Evolutionary conservation across 2,888 invertebrate genomes (phyloP).

Genomic region (Limenitis camilla): DNA sequence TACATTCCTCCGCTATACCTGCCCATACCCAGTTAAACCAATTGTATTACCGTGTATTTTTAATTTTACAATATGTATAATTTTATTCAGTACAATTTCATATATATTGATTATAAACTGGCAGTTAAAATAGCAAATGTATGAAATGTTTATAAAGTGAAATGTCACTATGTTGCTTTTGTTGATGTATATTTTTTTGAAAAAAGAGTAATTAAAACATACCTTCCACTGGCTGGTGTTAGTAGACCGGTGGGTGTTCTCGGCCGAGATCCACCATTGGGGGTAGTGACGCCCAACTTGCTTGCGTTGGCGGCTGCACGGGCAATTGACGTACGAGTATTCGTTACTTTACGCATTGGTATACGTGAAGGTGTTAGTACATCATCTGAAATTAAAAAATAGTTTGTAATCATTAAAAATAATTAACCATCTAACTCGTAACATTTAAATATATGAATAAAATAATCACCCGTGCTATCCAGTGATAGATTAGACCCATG

Average conservation of each 20-base stretch:
- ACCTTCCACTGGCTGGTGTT: slow-evolving; percentile 87
- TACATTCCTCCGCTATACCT: slow-evolving; percentile 83
- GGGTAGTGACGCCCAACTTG: slow-evolving; percentile 72
- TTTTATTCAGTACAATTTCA: too few species aligned
- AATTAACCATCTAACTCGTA: not conserved
- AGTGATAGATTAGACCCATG: slow-evolving; percentile 94
- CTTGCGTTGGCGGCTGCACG: slow-evolving; percentile 77
- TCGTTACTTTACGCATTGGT: slow-evolving; percentile 82
- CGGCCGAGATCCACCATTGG: slow-evolving; percentile 78
- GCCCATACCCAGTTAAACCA: slow-evolving; percentile 50
- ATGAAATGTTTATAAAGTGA: too few species aligned
- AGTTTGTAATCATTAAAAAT: not conserved
- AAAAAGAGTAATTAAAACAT: slow-evolving; percentile 28
- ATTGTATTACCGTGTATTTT: slow-evolving; percentile 31
- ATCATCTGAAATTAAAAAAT: slow-evolving; percentile 73
- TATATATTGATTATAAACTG: too few species aligned
- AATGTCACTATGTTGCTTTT: too few species aligned
- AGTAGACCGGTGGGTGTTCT: slow-evolving; percentile 85
- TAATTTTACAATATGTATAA: not conserved
- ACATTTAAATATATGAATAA: not conserved
- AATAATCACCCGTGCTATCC: slow-evolving; percentile 84
- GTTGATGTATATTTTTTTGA: not conserved
- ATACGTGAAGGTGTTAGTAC: slow-evolving; percentile 85
- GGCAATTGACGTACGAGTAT: slow-evolving; percentile 69
- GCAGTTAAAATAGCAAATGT: too few species aligned